phyloP scores from a whole-genome alignment of 2,888 invertebrate species.

The Callyntrura sp. region DNA sequence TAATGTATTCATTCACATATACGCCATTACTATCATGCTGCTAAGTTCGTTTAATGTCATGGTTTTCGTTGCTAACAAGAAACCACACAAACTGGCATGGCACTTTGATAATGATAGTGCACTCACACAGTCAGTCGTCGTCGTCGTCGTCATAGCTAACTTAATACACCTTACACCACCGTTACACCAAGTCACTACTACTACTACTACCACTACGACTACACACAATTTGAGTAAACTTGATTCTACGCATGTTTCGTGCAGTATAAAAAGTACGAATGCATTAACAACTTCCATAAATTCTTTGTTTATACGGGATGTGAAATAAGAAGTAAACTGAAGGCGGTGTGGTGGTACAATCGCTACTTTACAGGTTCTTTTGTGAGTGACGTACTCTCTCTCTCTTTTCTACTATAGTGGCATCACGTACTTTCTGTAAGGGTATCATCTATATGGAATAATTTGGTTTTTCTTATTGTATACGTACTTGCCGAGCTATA shows the following conservation, averaged over 20 bases:
- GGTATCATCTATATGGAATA: not conserved
- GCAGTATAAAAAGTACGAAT: not conserved
- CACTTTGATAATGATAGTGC: not conserved
- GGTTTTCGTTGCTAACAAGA: conserved; percentile 16
- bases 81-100: conserved; percentile 12
- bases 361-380: too few species aligned
- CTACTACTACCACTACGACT: too few species aligned
- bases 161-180: too few species aligned
- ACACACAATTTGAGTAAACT: not conserved
- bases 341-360: not conserved
- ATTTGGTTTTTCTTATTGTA: too few species aligned
- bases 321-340: not conserved
- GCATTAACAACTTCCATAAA: conserved; percentile 25
- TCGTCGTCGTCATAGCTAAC: too few species aligned
- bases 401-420: not conserved
- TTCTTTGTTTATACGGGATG: not conserved
- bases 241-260: conserved; percentile 9
- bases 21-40: not conserved
- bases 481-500: too few species aligned
- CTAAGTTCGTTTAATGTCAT: not conserved
- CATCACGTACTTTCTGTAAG: too few species aligned
- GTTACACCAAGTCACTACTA: too few species aligned
- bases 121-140: too few species aligned
- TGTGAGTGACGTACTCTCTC: too few species aligned
- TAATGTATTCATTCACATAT: not conserved